Evolutionary conservation across 1,140 invertebrate genomes (phyloP).

Genomic region (Hypsibius dujardini): DNA sequence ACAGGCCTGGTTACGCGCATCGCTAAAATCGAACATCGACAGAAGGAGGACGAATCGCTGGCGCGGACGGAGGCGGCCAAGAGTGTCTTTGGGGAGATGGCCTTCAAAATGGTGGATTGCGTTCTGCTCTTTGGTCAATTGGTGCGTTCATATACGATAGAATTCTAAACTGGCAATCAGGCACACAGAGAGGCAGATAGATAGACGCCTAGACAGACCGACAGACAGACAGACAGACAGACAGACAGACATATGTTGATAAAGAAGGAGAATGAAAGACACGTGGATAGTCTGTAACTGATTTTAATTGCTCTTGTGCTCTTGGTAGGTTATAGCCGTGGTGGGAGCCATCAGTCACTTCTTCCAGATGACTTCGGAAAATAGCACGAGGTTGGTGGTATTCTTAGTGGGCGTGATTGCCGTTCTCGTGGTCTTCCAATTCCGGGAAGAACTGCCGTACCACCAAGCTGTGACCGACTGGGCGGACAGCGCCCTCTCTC

Average conservation of each 20-base stretch:
- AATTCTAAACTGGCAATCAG: no score
- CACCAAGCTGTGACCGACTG: neutral
- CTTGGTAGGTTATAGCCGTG: neutral
- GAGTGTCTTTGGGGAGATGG: conserved; percentile 12
- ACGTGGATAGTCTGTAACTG: no score
- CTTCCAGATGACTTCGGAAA: conserved; percentile 14
- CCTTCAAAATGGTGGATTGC: conserved; percentile 11
- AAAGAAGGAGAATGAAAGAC: no score
- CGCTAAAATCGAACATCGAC: conserved; percentile 1
- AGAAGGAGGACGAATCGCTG: conserved; percentile 12
- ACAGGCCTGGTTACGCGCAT: neutral
- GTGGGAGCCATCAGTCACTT: conserved; percentile 9
- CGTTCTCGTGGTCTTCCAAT: neutral
- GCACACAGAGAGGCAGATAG: no score
- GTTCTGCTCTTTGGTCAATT: conserved; percentile 1
- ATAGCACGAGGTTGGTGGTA: neutral
- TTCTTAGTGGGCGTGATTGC: neutral
- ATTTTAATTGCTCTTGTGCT: no score
- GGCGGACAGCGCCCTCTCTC: neutral
- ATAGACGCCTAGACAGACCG: no score
- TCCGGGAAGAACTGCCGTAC: neutral
- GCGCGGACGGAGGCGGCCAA: conserved; percentile 14
- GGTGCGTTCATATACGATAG: neutral
- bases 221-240: no score
- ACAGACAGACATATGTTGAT: no score